Conservation (phyloP, 2,113 vertebrate species). For the Solenodon paradoxus region DNA sequence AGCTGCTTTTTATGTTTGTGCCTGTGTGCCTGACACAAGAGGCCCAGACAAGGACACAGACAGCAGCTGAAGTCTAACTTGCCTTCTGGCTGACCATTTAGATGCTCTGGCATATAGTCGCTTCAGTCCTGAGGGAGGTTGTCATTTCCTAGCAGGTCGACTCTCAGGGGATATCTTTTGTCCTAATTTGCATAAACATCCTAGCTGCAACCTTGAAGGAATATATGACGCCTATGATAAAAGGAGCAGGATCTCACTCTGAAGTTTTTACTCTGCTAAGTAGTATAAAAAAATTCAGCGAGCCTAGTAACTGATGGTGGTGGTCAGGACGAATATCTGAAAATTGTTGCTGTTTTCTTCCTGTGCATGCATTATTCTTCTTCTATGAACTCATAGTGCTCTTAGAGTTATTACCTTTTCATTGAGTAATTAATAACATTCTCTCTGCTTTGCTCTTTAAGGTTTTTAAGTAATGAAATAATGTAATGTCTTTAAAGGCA, state of each 20-base stretch:
- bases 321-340: background rate
- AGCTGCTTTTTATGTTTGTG: background rate
- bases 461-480: background rate
- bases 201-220: background rate
- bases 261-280: background rate
- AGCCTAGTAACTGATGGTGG: too few relatives aligned
- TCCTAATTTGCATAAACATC: background rate
- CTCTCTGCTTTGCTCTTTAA: background rate
- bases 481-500: background rate
- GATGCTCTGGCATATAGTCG: background rate
- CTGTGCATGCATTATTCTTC: background rate
- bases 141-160: background rate
- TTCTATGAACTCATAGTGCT: background rate
- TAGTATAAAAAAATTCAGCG: too few relatives aligned
- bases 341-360: background rate
- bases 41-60: background rate
- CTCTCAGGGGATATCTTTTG: background rate
- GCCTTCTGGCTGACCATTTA: background rate
- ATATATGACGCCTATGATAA: background rate
- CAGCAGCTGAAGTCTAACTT: background rate
- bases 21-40: background rate
- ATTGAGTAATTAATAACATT: background rate
- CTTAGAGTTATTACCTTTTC: background rate
- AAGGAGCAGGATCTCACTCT: background rate
- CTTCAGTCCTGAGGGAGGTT: accelerated